These are phyloP conservation scores for Cordylochernes scorpioides DNA, from an alignment of 2,888 invertebrate genomes.

Conservation along the genomic window DNA sequence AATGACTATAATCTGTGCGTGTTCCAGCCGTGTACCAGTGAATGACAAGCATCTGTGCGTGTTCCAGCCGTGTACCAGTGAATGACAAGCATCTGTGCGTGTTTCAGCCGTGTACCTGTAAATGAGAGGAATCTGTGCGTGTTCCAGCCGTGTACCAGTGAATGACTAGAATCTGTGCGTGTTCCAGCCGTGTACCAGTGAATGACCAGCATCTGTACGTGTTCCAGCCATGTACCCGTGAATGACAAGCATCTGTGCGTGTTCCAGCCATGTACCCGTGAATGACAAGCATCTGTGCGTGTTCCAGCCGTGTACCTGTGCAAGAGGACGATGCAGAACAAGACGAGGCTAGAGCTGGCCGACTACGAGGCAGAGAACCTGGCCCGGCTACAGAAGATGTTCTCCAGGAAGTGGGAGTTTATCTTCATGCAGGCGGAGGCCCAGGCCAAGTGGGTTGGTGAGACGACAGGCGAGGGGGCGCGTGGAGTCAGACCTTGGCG, in stretches of 20 bases:
- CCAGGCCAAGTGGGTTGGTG: conserved; percentile 37
- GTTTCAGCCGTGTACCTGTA: too few relatives aligned
- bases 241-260: not conserved
- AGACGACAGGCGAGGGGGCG: not conserved
- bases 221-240: not conserved
- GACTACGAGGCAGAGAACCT: conserved; percentile 97
- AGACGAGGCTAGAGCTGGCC: conserved; percentile 79
- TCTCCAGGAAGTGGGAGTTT: conserved; percentile 97
- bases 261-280: not conserved
- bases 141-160: too few relatives aligned
- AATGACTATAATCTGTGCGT: too few relatives aligned
- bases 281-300: not conserved
- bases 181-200: too few relatives aligned
- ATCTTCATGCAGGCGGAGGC: conserved; percentile 97
- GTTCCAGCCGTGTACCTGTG: conserved; percentile 69
- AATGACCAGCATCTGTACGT: too few relatives aligned
- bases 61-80: too few relatives aligned
- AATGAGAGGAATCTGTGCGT: too few relatives aligned
- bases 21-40: too few relatives aligned
- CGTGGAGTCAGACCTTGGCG: too few relatives aligned
- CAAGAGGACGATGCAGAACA: conserved; percentile 99
- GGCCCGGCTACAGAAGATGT: conserved; percentile 91
- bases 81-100: too few relatives aligned
- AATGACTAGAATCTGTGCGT: too few relatives aligned
- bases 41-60: too few relatives aligned